phyloP scores from a whole-genome alignment of 2,888 invertebrate genomes.

The Ormyrus labotus region DNA sequence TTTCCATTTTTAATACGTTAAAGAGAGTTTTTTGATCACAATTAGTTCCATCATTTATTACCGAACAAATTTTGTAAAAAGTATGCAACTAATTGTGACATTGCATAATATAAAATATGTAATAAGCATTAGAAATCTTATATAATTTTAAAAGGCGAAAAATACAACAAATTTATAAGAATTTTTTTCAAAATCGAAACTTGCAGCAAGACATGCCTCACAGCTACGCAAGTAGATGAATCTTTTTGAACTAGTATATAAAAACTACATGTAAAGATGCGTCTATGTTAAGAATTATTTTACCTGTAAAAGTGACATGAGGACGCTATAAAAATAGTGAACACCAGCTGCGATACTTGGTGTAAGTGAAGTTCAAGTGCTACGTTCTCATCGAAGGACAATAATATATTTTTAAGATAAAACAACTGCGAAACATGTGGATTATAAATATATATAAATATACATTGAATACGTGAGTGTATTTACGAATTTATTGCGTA shows the following conservation, averaged over 20 bases:
- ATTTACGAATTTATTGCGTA: conserved; percentile 64
- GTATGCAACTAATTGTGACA: conserved; percentile 41
- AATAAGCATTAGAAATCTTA: conserved; percentile 11
- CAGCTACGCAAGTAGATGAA: not conserved
- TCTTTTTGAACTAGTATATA: conserved; percentile 28
- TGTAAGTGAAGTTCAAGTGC: conserved; percentile 67
- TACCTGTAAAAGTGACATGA: conserved; percentile 49
- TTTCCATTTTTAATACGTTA: too few relatives aligned
- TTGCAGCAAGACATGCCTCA: conserved; percentile 38
- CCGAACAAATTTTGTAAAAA: conserved; percentile 19
- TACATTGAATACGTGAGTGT: conserved; percentile 58
- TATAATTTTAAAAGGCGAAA: conserved; percentile 3
- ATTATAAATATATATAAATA: conserved; percentile 57
- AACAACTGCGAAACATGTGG: conserved; percentile 55
- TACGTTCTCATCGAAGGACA: conserved; percentile 75
- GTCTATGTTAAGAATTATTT: conserved; percentile 47
- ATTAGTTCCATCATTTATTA: conserved; percentile 32
- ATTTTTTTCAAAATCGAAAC: conserved; percentile 4
- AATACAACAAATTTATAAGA: conserved; percentile 7
- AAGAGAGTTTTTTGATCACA: not conserved
- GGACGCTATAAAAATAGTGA: conserved; percentile 30
- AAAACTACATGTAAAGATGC: conserved; percentile 24
- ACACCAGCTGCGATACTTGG: conserved; percentile 38
- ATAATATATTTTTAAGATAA: conserved; percentile 75
- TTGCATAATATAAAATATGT: conserved; percentile 5